These are phyloP conservation scores for Lytechinus pictus DNA, from an alignment of 35 echinoderm and acorn worm genomes.

Conservation along the genomic window DNA sequence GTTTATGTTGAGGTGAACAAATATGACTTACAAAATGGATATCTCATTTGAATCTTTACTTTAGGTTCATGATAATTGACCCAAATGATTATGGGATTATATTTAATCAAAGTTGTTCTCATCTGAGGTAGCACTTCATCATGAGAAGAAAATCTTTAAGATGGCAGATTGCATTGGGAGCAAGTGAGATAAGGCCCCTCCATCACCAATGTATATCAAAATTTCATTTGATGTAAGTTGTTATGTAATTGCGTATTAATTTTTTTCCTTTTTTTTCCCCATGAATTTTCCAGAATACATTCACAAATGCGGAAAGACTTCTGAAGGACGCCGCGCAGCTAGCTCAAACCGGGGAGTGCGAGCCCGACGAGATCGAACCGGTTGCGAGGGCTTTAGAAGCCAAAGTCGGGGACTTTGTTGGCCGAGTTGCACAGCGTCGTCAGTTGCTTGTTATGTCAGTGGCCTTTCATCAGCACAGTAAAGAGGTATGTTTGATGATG, in stretches of 20 bases:
- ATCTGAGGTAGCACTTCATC: no score
- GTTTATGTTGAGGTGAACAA: background rate
- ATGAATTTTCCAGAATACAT: conserved; percentile 77
- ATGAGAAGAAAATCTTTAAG: no score
- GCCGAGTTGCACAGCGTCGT: conserved; percentile 73
- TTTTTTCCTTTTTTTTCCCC: background rate
- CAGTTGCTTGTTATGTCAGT: conserved; percentile 92
- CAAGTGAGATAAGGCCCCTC: background rate
- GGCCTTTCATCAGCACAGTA: conserved; percentile 93
- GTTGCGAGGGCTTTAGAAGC: conserved; percentile 80
- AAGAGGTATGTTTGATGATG: conserved; percentile 74
- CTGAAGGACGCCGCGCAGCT: conserved; percentile 85
- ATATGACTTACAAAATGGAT: background rate
- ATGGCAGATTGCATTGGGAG: background rate
- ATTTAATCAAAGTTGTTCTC: no score
- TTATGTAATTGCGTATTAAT: background rate
- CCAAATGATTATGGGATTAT: background rate
- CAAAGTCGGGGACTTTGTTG: conserved; percentile 82
- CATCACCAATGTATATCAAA: background rate
- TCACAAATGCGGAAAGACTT: conserved; percentile 93
- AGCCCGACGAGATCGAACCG: conserved; percentile 84
- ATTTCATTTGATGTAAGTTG: background rate
- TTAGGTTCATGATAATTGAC: background rate
- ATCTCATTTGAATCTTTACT: background rate
- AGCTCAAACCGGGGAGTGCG: conserved; percentile 89